Evolutionary conservation across 2,888 invertebrate species (phyloP).

Genomic region (Mimachlamys varia): DNA sequence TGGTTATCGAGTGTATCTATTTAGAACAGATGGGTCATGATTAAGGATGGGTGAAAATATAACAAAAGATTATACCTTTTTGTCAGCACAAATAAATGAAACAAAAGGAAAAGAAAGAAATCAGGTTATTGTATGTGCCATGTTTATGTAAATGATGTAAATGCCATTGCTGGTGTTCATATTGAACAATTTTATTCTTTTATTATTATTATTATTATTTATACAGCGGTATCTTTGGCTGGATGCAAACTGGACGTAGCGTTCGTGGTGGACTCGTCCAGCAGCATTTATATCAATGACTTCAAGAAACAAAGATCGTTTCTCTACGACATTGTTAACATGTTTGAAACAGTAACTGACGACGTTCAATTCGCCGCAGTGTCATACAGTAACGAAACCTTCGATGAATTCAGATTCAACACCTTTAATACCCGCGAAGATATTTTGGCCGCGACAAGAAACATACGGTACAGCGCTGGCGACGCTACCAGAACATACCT

Average conservation of each 20-base stretch:
- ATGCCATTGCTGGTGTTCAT: neutral
- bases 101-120: too few species aligned
- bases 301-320: constrained; percentile 46
- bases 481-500: constrained; percentile 49
- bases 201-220: neutral
- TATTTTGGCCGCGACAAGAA: constrained; percentile 38
- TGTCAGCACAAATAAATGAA: too few species aligned
- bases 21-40: too few species aligned
- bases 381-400: constrained; percentile 43
- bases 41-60: too few species aligned
- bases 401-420: constrained; percentile 46
- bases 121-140: too few species aligned
- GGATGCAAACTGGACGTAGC: constrained; percentile 43
- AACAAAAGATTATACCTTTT: too few species aligned
- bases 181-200: neutral
- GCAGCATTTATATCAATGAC: constrained; percentile 43
- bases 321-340: constrained; percentile 35
- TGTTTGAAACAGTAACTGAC: constrained; percentile 42
- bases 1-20: too few species aligned
- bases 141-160: neutral
- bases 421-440: neutral
- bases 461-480: constrained; percentile 42
- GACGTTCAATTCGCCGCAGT: constrained; percentile 48
- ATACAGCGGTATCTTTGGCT: neutral
- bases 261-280: constrained; percentile 51